Base-by-base conservation (phyloP, 2,113 vertebrate species). In the Dicaeum eximium region DNA sequence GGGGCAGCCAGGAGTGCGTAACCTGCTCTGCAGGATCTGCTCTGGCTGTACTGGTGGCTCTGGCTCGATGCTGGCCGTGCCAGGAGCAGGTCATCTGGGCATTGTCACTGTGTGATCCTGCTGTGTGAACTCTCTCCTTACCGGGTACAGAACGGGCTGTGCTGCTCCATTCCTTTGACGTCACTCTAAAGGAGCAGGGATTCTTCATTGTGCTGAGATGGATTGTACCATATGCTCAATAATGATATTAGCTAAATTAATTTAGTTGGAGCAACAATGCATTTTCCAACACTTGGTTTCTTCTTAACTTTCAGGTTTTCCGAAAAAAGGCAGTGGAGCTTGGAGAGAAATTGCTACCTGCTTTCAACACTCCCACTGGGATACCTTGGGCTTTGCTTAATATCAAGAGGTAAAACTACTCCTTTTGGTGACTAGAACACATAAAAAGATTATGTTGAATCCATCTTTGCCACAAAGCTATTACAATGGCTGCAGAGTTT, bases 321-420 rank as follows among this genome's bases (percentile, higher is more conserved):
- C 98, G 99, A 75, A 98, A 96, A 92, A 99, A 99, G 97, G 99
- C 99, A 45, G 98, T 99, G 92, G 99, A 99, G 96, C 98, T 99
- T 90, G 99, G 99, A 91, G 98, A 99, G 97, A 99, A 99, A 97
- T 98, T 99, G 94, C 97, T 99, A 61, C 99, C 99, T 80, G 99
- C 99, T 91, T 99, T 99, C 97, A 99, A 98, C 96, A 99, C 99
- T 80, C 99, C 99, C 81, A 99, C 99, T 61, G 99, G 99, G 82
- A 98, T 99, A 97, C 99, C 99, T 89, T 99, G 99, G 99, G 99
- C 99, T 56, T 96, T 99, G 94, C 98, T 99, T 92, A 99, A 99
- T 97, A 98, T 99, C 91, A 99, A 99, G 98, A 99, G 99, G 99
- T 99, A 98, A 98, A 97, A 44, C 20, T 89, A 66, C 65, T 90